A percentile compares a stretch with the other conserved stretches of the same genome.
These are phyloP conservation scores for Phenganax subtilis DNA, from an alignment of 92 coral and sea anemone genomes.

Conservation along the genomic window DNA sequence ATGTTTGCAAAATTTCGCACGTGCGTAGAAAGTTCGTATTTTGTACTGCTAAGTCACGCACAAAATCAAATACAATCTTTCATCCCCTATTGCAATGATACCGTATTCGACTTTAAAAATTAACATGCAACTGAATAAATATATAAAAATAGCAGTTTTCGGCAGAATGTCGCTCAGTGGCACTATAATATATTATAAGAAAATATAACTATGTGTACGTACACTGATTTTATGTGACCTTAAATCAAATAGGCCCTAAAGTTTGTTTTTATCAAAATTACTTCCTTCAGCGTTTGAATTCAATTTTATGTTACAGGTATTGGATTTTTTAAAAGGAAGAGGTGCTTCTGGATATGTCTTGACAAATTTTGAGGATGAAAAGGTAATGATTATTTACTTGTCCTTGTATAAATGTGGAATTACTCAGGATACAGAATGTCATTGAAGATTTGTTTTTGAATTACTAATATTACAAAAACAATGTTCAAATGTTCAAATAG, in stretches of 20 bases:
- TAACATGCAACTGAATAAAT: not conserved
- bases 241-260: not conserved
- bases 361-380: not conserved
- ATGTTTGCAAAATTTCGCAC: too few relatives aligned
- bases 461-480: not conserved
- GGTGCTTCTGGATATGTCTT: not conserved
- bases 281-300: not conserved
- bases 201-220: not conserved
- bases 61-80: too few relatives aligned
- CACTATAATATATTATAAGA: not conserved
- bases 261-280: not conserved
- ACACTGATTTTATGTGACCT: not conserved
- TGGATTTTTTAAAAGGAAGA: constrained; percentile 10
- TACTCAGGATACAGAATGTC: not conserved
- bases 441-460: not conserved
- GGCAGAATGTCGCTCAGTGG: not conserved
- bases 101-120: too few relatives aligned
- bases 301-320: not conserved
- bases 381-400: not conserved
- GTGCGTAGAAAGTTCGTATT: too few relatives aligned
- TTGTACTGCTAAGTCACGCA: too few relatives aligned
- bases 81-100: too few relatives aligned
- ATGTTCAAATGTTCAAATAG: not conserved
- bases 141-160: too few relatives aligned
- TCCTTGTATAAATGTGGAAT: not conserved